phyloP scores from a whole-genome alignment of 2,113 vertebrate species.

The Microcebus lehilahytsara region DNA sequence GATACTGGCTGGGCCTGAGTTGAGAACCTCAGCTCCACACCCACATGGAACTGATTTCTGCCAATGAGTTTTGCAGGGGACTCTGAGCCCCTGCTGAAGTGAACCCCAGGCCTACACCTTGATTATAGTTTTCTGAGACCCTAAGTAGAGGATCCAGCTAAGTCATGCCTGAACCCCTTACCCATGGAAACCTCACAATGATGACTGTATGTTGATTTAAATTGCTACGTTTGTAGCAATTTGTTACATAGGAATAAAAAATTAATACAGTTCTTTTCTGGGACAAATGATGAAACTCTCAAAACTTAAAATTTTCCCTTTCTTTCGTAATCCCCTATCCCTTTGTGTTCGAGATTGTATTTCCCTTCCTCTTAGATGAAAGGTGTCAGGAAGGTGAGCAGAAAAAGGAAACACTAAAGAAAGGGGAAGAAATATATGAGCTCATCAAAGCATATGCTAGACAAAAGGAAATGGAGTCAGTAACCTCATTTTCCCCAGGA shows the following conservation, averaged over 20 bases:
- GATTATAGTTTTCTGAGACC: not conserved
- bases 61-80: not conserved
- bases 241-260: not conserved
- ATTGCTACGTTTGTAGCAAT: not conserved
- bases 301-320: not conserved
- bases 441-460: conserved; percentile 41
- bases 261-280: not conserved
- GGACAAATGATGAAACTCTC: not conserved
- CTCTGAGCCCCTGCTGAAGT: not conserved
- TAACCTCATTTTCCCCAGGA: conserved; percentile 60
- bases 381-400: not conserved
- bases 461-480: conserved; percentile 55
- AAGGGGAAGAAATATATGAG: conserved; percentile 30
- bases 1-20: not conserved
- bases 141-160: not conserved
- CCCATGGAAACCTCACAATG: not conserved
- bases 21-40: not conserved
- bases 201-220: not conserved
- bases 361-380: conserved; percentile 2
- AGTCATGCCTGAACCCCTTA: not conserved
- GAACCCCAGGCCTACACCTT: too few species aligned
- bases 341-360: not conserved
- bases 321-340: not conserved
- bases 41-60: not conserved
- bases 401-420: not conserved